Conservation (phyloP, 2,888 invertebrate genomes). For the Iphiclides podalirius region DNA sequence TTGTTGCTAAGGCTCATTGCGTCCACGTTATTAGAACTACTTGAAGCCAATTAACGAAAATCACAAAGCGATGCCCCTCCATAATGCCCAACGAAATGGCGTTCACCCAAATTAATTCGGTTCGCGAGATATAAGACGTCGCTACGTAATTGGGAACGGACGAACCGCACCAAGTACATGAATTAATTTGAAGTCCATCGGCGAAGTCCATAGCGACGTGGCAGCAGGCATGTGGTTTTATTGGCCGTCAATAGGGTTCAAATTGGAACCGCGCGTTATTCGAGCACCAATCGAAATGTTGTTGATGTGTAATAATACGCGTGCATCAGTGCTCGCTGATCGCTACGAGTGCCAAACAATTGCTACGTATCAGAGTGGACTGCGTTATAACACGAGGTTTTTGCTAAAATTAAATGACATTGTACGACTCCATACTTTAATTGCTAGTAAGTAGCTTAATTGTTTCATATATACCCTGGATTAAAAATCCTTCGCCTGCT, state of each 20-base stretch:
- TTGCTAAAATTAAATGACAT: conserved; percentile 22
- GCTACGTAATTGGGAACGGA: conserved; percentile 8
- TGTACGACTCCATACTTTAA: conserved; percentile 4
- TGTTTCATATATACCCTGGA: neutral
- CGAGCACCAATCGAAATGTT: conserved; percentile 15
- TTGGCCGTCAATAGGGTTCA: conserved; percentile 13
- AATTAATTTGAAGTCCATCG: conserved; percentile 3
- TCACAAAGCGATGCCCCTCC: neutral
- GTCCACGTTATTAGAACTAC: neutral
- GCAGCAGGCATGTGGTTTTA: conserved; percentile 6
- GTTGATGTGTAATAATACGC: conserved; percentile 20
- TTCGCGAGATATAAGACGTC: neutral
- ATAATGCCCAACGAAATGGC: neutral
- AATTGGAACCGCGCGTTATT: conserved; percentile 8
- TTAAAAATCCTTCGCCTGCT: no score
- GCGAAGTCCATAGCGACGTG: neutral
- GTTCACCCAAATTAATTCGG: conserved; percentile 9
- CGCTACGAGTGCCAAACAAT: conserved; percentile 23
- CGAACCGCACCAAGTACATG: neutral
- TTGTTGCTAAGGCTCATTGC: no score
- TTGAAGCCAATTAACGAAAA: neutral
- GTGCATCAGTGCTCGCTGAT: conserved; percentile 6
- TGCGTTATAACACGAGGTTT: conserved; percentile 17
- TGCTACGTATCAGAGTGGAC: conserved; percentile 14
- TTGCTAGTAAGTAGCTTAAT: no score